Base-by-base conservation (phyloP, 1,140 invertebrate genomes). In the Heliconius hewitsoni region DNA sequence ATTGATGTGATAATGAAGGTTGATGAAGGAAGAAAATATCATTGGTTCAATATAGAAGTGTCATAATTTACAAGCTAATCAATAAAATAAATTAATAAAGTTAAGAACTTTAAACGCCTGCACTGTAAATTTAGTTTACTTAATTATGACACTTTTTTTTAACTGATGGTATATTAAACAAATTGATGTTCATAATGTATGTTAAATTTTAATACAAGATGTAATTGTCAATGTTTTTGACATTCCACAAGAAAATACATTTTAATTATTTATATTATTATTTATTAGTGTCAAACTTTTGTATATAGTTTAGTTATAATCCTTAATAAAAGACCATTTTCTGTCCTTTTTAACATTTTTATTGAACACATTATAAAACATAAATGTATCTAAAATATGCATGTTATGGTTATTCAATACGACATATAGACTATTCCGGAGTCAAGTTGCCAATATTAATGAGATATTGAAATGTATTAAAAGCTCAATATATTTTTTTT, bases 251-350 rank as follows among this genome's bases (percentile, higher is more conserved):
- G 30, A 52, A 78, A 66, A 30, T 66, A 23, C 0, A 1, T 23
- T 2, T 23, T 23, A 11, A 23, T 66, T 27, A 73, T 71, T 71
- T 71, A 52, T 80, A 77, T 27, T 60, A 60, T 66, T 66, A 5
- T 27, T 30, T 66, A 5, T 66, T 11, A 13, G 16, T 66, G 60
- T 66, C 13, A 30, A 74, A 75, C 76, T 90, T 91, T 91, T 92
- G 89, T 92, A 91, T 82, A 92, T 93, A 93, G 81, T 86, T 89
- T 93, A 93, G 81, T 86, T 89, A 90, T 87, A 37, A 77, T 81
- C 87, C 57, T 75, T 86, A 89, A 91, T 80, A 82, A 91, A 93
- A 90, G 79, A 85, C 83, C 90, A 87, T 92, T 92, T 90, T 92
- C 83, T 81, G 85, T 46, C 91, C 88, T 81, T 77, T 89, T 84